Conservation (phyloP, 2,797 vertebrate species). For the Gymnopithys bicolor region DNA sequence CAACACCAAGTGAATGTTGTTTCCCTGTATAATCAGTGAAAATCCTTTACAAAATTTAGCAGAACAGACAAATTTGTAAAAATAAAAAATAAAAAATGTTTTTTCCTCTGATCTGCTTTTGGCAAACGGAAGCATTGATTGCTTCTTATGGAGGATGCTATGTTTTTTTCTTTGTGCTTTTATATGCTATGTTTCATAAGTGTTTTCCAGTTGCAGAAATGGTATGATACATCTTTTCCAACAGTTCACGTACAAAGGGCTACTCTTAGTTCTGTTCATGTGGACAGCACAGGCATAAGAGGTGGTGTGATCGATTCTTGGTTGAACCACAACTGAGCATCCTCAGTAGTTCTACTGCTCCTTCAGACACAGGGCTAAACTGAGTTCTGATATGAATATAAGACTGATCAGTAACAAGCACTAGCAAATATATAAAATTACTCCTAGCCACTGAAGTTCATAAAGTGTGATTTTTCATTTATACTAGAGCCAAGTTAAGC, state of each 20-base stretch:
- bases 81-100: background rate
- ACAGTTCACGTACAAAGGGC: background rate
- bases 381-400: background rate
- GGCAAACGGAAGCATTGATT: background rate
- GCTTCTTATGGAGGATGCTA: background rate
- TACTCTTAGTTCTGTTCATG: background rate
- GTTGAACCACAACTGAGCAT: background rate
- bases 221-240: background rate
- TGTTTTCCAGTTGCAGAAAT: background rate
- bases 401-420: background rate
- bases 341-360: background rate
- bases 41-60: background rate
- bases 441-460: background rate
- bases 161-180: background rate
- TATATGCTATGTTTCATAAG: background rate
- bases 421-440: background rate
- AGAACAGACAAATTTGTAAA: background rate
- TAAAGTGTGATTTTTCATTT: background rate
- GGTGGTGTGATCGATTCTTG: fast-evolving
- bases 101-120: background rate
- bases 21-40: background rate
- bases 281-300: background rate
- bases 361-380: background rate
- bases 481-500: background rate
- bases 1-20: background rate